Evolutionary conservation across 2,888 invertebrate genomes (phyloP), one percentile per base, ranked within the genome.

Genomic region (Pecten maximus): DNA sequence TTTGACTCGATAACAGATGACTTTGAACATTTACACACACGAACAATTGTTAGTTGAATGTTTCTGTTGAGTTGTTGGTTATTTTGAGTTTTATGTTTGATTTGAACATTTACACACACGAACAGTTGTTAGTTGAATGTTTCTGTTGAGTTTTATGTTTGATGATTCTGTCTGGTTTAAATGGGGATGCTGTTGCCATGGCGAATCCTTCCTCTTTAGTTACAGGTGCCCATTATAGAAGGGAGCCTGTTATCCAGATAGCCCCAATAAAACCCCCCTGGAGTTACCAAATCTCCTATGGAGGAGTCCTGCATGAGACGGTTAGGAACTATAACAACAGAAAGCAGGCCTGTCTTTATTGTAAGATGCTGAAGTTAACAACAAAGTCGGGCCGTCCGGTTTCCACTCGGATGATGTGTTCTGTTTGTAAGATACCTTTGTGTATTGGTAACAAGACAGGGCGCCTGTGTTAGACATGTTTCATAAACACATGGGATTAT

Each of bases 361-460:
- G 91, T 74, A 88, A 90, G 50, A 50, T 87, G 54, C 48, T 88
- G 88, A 50, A 87, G n/a, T 40, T 87, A 15, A 89, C 54, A 23
- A 90, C 91, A 12, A 90, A 91, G 87, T 88, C 54, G 35, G 90
- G 90, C 48, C 89, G 88, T 74, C 48, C 87, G 40, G 91, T 89
- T 23, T 88, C 88, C 40, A 88, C 91, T 8, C 50, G 90, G 1
- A 90, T 89, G 44, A 89, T 87, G 87, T 91, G 91, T 74, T 89
- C 89, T 12, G 88, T 40, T 35, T 91, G 91, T 40, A 87, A 89
- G 23, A 48, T 91, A 19, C 87, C 91, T n/a, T 40, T 91, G 39
- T 91, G 91, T 54, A 89, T 88, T 40, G 89, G 91, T 15, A 88
- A 1, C 2, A 74, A 74, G 74, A 74, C 74, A 6, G 74, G 74